These are phyloP conservation scores for Contarinia nasturtii DNA, from an alignment of 1,140 invertebrate species.

Conservation along the genomic window DNA sequence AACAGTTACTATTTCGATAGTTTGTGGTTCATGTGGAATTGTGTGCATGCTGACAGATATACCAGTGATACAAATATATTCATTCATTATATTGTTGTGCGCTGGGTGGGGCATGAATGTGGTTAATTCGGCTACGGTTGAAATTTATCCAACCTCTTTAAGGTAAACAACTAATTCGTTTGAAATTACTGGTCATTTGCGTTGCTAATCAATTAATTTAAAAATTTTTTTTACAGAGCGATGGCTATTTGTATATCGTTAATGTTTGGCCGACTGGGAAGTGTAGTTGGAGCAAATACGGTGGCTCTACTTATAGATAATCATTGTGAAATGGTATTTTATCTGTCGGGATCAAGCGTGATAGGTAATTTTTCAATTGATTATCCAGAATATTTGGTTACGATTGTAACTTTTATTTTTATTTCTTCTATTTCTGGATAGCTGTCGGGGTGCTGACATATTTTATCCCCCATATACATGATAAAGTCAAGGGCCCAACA, in stretches of 20 bases:
- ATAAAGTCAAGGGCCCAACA: too few relatives aligned
- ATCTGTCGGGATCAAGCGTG: conserved; percentile 1
- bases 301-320: conserved; percentile 9
- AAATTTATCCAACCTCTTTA: conserved; percentile 8
- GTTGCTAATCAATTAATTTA: neutral
- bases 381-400: neutral
- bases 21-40: too few relatives aligned
- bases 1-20: too few relatives aligned
- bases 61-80: neutral
- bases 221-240: conserved; percentile 7
- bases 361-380: neutral
- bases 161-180: too few relatives aligned
- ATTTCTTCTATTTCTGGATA: too few relatives aligned
- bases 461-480: too few relatives aligned
- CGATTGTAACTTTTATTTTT: neutral
- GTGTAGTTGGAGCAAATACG: conserved; percentile 8
- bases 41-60: too few relatives aligned
- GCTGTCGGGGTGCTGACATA: too few relatives aligned
- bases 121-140: conserved; percentile 8
- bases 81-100: conserved; percentile 6
- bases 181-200: neutral
- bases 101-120: conserved; percentile 8
- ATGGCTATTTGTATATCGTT: conserved; percentile 15
- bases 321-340: conserved; percentile 10
- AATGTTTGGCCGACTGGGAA: conserved; percentile 12